Base-by-base conservation (phyloP, 2,797 vertebrate genomes). In the Microctenopoma stevenorrisi region DNA sequence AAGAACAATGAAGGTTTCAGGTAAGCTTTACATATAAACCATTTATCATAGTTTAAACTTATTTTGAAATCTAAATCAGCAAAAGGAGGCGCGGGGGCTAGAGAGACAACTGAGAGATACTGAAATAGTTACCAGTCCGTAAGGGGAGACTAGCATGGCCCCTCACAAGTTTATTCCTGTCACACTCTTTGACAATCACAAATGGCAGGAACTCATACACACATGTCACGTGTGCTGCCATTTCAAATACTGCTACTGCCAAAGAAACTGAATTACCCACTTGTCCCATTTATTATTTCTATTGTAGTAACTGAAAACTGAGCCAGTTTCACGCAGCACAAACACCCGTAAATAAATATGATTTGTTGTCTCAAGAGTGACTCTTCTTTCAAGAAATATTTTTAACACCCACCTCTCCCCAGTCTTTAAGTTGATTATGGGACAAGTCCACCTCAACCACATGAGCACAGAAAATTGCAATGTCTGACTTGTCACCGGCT, bases 381-480 rank as follows among this genome's bases (percentile, higher is more conserved):
- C 22, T 37, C 15, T 18, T 9, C 12, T 13, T 51, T 22, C 9
- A 0, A 25, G 18, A 25, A 48, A 48, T 9, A 18, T n/a, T 46
- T 46, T 18, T 18, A 25, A 33, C 26, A 60, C 86, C 15, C 72
- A 99, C 98, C 96, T 99, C 98, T 0, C 89, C 93, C 98, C 98
- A 99, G 90, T 98, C 95, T 75, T 94, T 94, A 0, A 99, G 94
- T 50, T 97, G 96, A 78, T 99, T 99, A 91, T 95, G 92, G 75
- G 98, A 99, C 79, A 99, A 94, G 88, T 99, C 98, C 51, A 99
- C 92, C 83, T 98, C 97, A 0, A 96, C 94, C 78, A 99, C 97
- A 0, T 99, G 98, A 59, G 94, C 95, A 3, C 98, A 99, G 89
- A 96, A 96, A 25, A 95, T 94, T 0, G 96, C 96, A 0, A 99